Conservation (phyloP, 2,888 invertebrate species). For the Rhabditoides inermis region DNA sequence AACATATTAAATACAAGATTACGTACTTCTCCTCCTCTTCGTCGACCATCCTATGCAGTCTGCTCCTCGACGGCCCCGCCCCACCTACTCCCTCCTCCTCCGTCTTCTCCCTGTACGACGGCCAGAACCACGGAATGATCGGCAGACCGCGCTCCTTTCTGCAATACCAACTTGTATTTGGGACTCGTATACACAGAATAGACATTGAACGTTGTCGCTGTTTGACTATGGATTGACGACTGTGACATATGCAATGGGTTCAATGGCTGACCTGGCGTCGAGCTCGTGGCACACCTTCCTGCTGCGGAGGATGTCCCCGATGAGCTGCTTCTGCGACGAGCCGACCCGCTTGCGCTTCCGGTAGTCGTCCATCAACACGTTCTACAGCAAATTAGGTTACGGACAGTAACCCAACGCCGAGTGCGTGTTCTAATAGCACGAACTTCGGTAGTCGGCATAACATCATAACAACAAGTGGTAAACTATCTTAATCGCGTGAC, state of each 20-base stretch:
- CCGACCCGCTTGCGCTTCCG: conserved; percentile 28
- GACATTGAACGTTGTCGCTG: too few species aligned
- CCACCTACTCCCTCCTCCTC: neutral
- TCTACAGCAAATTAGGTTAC: conserved; percentile 14
- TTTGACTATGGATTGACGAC: too few species aligned
- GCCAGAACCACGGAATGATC: conserved; percentile 16
- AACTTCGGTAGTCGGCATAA: too few species aligned
- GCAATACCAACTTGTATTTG: neutral
- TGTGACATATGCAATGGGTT: too few species aligned
- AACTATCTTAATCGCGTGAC: too few species aligned
- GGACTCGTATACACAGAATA: too few species aligned
- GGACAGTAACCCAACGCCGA: neutral
- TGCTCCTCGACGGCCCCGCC: neutral
- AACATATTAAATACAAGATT: too few species aligned
- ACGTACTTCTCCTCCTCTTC: neutral
- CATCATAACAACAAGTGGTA: neutral
- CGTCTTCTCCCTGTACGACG: conserved; percentile 14
- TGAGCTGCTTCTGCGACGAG: conserved; percentile 17
- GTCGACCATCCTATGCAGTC: neutral
- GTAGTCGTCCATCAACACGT: conserved; percentile 39
- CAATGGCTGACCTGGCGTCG: conserved; percentile 23
- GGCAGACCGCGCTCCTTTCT: conserved; percentile 8
- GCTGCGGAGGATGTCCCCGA: conserved; percentile 37
- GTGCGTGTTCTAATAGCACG: too few species aligned
- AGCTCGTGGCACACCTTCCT: conserved; percentile 44